Evolutionary conservation across 1,140 invertebrate species (phyloP), one percentile per base, ranked within the genome.

Genomic region (Drosophila guanche): DNA sequence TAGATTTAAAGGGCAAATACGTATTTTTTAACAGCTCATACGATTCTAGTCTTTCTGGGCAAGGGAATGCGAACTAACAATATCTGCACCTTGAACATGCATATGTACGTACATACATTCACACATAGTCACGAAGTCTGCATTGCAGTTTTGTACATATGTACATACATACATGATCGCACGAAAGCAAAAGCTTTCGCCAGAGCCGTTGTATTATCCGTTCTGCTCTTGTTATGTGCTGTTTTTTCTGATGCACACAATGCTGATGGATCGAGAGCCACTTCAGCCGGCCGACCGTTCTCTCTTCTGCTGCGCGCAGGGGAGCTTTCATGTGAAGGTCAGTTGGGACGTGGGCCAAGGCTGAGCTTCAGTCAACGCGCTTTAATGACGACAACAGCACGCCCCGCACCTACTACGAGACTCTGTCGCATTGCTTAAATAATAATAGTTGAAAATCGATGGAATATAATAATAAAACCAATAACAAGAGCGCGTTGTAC

Each of bases 371-470:
- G 83, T 86, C 69, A 55, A 62, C 79, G 69, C 83, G 83, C 73
- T 75, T 86, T 45, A 88, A 86, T 81, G 77, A 86, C 73, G 61
- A 88, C 58, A 63, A 81, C 58, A 54, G 65, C 83, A 88, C 65
- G 63, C 56, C 56, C 70, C 57, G 58, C 56, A 70, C 46, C 54
- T 55, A 58, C 72, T 67, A 72, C 58, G 55, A 76, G n/a, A 62
- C 29, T 33, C 29, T 0, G 25, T 55, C 65, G 71, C 61, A 58
- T 58, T 74, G 57, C 42, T 50, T 47, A 48, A 54, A 48, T 50
- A 54, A 33, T 29, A 58, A 60, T 22, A 66, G 10, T 8, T 22
- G 29, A 40, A 29, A n/a, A n/a, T 33, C 29, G 8, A 33, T 33
- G 29, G 29, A 10, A 33, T 33, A 10, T 33, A 27, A 40, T 29